Evolutionary conservation across 2,888 invertebrate species (phyloP).

Genomic region (Graphium colonna): DNA sequence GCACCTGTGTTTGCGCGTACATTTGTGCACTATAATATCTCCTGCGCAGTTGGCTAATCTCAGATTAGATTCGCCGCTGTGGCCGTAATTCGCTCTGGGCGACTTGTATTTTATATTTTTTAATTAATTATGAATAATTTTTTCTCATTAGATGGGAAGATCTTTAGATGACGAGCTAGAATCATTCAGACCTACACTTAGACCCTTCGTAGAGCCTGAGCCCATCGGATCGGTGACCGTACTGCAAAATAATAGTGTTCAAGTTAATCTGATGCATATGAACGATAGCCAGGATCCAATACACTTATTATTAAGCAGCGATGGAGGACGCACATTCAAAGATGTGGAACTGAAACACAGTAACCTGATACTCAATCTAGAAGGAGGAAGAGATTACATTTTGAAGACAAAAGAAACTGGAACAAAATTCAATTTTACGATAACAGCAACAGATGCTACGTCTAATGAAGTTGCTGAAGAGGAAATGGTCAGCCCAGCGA

Average conservation of each 20-base stretch:
- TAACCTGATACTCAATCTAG: conserved; percentile 63
- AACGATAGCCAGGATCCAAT: conserved; percentile 62
- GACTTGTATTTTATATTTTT: no score
- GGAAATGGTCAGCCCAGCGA: conserved; percentile 37
- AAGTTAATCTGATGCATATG: conserved; percentile 63
- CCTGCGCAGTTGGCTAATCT: no score
- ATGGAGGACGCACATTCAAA: conserved; percentile 59
- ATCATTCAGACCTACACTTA: conserved; percentile 32
- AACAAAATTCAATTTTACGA: conserved; percentile 70
- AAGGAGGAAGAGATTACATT: conserved; percentile 67
- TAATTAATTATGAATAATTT: no score
- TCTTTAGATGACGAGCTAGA: conserved; percentile 39
- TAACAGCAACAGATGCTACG: conserved; percentile 47
- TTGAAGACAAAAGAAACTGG: conserved; percentile 71
- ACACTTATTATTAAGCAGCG: conserved; percentile 60
- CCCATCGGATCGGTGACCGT: conserved; percentile 71
- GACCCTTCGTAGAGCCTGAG: conserved; percentile 56
- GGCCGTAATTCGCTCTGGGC: no score
- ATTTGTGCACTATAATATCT: no score
- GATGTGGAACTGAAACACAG: conserved; percentile 62
- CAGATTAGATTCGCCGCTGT: no score
- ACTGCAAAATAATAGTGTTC: conserved; percentile 69
- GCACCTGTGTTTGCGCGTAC: no score
- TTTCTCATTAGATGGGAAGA: conserved; percentile 38
- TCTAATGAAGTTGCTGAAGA: conserved; percentile 40